A percentile compares a stretch with the other conserved stretches of the same genome.
phyloP scores from a whole-genome alignment of 2,113 vertebrate species.

The Sphyrna mokarran region DNA sequence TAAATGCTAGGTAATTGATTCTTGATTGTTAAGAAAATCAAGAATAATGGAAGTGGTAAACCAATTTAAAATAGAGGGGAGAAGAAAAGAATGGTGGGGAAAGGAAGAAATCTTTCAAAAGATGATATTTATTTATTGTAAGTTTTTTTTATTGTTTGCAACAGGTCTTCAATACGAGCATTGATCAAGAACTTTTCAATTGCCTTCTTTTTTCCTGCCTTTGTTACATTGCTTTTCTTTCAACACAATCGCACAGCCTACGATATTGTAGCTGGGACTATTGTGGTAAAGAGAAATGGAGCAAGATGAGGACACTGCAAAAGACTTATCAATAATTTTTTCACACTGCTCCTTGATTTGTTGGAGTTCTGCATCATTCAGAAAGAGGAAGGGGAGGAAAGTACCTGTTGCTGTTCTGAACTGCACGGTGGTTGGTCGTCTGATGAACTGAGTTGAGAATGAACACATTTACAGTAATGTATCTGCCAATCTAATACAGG shows the following conservation, averaged over 20 bases:
- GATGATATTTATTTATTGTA: not conserved
- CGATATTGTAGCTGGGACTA: slow-evolving; percentile 90
- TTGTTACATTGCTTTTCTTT: slow-evolving; percentile 91
- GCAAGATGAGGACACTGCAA: slow-evolving; percentile 62
- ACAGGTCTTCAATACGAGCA: slow-evolving; percentile 82
- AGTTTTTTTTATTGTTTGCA: not conserved
- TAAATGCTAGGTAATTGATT: not conserved
- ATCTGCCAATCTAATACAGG: not conserved
- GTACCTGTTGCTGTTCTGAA: not conserved
- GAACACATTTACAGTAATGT: not conserved
- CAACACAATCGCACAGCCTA: slow-evolving; percentile 94
- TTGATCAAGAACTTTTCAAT: slow-evolving; percentile 97
- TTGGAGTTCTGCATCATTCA: not conserved
- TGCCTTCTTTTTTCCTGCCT: slow-evolving; percentile 88
- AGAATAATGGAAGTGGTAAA: not conserved
- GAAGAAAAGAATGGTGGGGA: not conserved
- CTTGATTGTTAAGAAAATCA: not conserved
- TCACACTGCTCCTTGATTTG: not conserved
- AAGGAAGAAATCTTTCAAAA: not conserved
- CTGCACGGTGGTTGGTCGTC: not conserved
- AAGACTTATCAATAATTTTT: not conserved
- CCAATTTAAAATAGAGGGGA: not conserved
- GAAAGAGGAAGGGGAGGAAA: not conserved
- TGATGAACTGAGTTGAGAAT: not conserved
- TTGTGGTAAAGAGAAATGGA: slow-evolving; percentile 80